Conservation (phyloP, 2,113 vertebrate species). For the Tor tambroides region DNA sequence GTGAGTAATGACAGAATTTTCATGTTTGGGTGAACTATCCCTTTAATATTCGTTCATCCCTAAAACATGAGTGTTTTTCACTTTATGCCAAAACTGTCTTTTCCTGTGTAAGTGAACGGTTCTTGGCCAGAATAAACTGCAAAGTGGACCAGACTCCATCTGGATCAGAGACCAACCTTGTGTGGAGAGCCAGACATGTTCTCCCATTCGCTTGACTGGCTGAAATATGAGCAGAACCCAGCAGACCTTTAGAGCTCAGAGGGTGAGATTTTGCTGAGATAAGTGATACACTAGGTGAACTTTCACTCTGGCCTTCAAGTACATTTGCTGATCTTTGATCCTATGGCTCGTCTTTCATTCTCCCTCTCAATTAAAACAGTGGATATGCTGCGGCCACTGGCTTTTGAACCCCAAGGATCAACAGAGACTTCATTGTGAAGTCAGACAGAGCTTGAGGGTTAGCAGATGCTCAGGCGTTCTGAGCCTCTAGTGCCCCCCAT, state of each 20-base stretch:
- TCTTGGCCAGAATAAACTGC: background rate
- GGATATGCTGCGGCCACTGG: slow-evolving; percentile 5
- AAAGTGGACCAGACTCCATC: background rate
- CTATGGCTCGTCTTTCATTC: slow-evolving; percentile 8
- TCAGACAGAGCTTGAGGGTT: background rate
- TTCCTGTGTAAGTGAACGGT: background rate
- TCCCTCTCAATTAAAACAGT: background rate
- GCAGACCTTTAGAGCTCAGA: background rate
- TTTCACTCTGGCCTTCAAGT: background rate
- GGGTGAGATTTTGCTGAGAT: slow-evolving; percentile 20
- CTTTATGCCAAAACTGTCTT: background rate
- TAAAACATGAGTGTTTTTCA: background rate
- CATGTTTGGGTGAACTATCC: no score
- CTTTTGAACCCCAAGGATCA: slow-evolving; percentile 48
- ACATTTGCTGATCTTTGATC: slow-evolving; percentile 27
- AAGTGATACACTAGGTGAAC: slow-evolving; percentile 11
- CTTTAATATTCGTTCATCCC: background rate
- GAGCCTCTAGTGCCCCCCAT: slow-evolving; percentile 22
- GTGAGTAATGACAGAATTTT: no score
- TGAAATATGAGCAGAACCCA: slow-evolving; percentile 40
- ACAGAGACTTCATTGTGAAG: slow-evolving; percentile 49
- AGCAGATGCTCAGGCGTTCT: background rate
- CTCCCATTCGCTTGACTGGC: background rate
- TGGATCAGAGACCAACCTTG: background rate
- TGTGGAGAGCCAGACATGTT: background rate